Evolutionary conservation across 2,113 vertebrate genomes (phyloP).

Genomic region (Nipponia nippon): DNA sequence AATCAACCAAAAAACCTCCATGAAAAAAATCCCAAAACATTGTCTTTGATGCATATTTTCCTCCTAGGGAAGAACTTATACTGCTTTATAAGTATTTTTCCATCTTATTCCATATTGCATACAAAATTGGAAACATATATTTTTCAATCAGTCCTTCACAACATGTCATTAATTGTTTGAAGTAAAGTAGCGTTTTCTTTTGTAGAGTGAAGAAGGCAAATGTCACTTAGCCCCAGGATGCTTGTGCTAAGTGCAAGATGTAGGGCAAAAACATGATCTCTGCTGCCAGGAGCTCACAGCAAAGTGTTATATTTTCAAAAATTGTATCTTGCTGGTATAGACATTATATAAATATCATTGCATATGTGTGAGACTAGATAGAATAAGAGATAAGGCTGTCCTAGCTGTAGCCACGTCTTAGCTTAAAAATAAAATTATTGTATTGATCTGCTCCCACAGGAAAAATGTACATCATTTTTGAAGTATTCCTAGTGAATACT

Average conservation of each 20-base stretch:
- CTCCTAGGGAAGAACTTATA: background rate
- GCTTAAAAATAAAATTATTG: slow-evolving; percentile 20
- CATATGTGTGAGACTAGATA: background rate
- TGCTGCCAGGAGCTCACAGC: background rate
- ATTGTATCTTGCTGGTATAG: background rate
- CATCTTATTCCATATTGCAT: background rate
- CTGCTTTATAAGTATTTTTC: background rate
- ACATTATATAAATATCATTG: background rate
- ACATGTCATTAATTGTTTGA: slow-evolving; percentile 12
- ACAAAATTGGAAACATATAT: background rate
- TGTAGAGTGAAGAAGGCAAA: slow-evolving; percentile 25
- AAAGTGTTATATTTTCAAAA: background rate
- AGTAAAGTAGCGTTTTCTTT: slow-evolving; percentile 17
- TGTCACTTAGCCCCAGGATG: slow-evolving; percentile 45
- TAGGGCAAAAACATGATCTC: background rate
- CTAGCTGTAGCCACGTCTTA: background rate
- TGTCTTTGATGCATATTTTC: background rate
- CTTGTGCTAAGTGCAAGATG: slow-evolving; percentile 34
- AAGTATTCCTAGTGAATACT: background rate
- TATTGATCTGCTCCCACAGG: slow-evolving; percentile 48
- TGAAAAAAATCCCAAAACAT: background rate
- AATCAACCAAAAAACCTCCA: no score
- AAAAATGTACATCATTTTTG: background rate
- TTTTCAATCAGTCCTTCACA: slow-evolving; percentile 8
- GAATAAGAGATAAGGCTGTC: slow-evolving; percentile 3